phyloP scores from a whole-genome alignment of 2,113 vertebrate genomes.

The Pseudonaja textilis region DNA sequence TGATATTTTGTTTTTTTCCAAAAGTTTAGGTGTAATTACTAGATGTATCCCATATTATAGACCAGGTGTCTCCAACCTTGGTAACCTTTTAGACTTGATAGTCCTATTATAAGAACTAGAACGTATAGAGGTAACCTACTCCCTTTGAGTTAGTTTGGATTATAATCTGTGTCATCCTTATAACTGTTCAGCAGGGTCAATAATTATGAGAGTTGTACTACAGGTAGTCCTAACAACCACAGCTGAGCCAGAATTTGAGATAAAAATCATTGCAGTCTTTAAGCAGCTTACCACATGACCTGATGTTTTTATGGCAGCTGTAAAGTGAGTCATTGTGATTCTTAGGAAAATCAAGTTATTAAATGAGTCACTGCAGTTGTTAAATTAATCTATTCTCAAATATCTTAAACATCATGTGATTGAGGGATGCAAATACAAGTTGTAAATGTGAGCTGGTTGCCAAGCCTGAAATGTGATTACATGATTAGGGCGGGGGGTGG shows the following conservation, averaged over 20 bases:
- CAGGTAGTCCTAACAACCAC: neutral
- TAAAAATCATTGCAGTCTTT: neutral
- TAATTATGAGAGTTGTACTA: neutral
- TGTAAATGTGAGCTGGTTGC: neutral
- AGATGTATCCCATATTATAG: neutral
- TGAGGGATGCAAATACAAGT: neutral
- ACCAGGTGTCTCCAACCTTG: no score
- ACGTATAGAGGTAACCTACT: neutral
- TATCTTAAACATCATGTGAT: neutral
- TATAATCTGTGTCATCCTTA: neutral
- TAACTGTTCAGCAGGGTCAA: neutral
- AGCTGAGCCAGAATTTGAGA: neutral
- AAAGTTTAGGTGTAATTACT: neutral
- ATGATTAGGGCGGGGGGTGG: accelerated
- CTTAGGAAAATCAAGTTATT: neutral
- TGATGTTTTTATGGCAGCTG: neutral
- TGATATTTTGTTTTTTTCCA: neutral
- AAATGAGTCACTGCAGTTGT: neutral
- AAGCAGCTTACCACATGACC: neutral
- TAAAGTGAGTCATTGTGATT: neutral
- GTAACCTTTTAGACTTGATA: neutral
- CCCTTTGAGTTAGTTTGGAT: neutral
- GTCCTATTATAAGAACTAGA: neutral
- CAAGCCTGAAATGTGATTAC: neutral
- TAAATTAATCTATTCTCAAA: neutral